Conservation (phyloP, 2,888 invertebrate species). For the Lypha dubia region DNA sequence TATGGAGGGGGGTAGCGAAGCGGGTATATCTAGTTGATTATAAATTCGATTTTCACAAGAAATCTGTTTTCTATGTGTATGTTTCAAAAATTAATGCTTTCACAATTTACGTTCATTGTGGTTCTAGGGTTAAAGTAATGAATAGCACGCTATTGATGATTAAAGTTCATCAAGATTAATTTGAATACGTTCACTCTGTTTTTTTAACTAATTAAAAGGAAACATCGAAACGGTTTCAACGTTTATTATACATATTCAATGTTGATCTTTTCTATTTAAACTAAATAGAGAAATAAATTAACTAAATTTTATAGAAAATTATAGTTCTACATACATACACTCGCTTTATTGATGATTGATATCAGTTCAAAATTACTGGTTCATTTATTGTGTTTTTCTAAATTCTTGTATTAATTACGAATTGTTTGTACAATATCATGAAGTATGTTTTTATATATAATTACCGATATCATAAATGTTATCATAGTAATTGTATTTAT, state of each 20-base stretch:
- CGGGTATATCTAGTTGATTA: too few relatives aligned
- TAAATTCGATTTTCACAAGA: too few relatives aligned
- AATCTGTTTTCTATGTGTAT: too few relatives aligned
- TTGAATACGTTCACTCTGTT: conserved; percentile 24
- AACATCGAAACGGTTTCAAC: conserved; percentile 15
- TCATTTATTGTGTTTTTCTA: conserved; percentile 22
- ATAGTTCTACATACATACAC: not conserved
- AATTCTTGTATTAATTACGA: conserved; percentile 46
- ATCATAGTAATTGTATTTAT: conserved; percentile 9
- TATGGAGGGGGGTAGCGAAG: too few relatives aligned
- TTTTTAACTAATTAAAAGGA: conserved; percentile 33
- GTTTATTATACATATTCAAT: not conserved
- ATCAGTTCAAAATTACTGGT: conserved; percentile 36
- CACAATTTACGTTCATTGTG: too few relatives aligned
- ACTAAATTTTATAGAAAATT: not conserved
- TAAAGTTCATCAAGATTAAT: conserved; percentile 30
- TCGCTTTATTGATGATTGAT: conserved; percentile 31
- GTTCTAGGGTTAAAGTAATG: too few relatives aligned
- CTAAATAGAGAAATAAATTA: conserved; percentile 14
- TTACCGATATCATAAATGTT: conserved; percentile 51
- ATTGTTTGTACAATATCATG: conserved; percentile 14
- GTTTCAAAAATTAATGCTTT: too few relatives aligned
- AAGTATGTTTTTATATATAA: conserved; percentile 17
- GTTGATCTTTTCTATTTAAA: conserved; percentile 37
- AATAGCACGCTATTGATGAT: not conserved